phyloP scores from a whole-genome alignment of 2,797 vertebrate species.

The Coregonus ussuriensis region DNA sequence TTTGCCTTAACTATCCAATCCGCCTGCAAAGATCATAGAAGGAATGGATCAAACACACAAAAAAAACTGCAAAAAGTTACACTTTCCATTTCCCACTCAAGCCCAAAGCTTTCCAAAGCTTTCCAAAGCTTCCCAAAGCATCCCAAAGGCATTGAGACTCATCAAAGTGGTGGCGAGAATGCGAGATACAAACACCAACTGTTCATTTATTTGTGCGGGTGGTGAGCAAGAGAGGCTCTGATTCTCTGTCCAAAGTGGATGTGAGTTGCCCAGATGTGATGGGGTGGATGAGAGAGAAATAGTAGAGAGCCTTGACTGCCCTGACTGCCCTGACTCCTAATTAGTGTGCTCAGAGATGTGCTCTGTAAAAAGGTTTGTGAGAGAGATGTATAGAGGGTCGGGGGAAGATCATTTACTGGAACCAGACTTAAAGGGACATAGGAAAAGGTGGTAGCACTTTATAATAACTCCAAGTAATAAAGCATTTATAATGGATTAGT shows the following conservation, averaged over 20 bases:
- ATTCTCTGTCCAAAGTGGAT: slow-evolving; percentile 1
- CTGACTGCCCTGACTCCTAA: slow-evolving; percentile 21
- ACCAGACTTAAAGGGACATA: slow-evolving; percentile 15
- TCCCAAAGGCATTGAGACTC: too few species aligned
- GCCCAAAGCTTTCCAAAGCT: too few species aligned
- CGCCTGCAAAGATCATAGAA: background rate
- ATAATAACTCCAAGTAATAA: too few species aligned
- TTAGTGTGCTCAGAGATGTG: slow-evolving; percentile 23
- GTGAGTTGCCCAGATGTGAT: background rate
- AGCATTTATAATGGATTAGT: too few species aligned
- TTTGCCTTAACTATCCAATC: background rate
- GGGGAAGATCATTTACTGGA: background rate
- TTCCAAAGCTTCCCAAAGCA: too few species aligned
- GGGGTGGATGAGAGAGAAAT: background rate
- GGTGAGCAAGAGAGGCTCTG: background rate
- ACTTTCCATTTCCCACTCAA: too few species aligned
- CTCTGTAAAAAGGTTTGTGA: background rate
- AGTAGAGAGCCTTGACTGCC: background rate
- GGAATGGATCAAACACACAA: background rate
- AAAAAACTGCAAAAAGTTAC: too few species aligned
- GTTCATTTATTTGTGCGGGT: too few species aligned
- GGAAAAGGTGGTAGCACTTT: too few species aligned
- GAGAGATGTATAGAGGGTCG: slow-evolving; percentile 4
- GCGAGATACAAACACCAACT: too few species aligned
- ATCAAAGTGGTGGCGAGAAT: too few species aligned